These are phyloP conservation scores for Phylloscopus collybita DNA, from an alignment of 2,797 vertebrate species.

Conservation along the genomic window DNA sequence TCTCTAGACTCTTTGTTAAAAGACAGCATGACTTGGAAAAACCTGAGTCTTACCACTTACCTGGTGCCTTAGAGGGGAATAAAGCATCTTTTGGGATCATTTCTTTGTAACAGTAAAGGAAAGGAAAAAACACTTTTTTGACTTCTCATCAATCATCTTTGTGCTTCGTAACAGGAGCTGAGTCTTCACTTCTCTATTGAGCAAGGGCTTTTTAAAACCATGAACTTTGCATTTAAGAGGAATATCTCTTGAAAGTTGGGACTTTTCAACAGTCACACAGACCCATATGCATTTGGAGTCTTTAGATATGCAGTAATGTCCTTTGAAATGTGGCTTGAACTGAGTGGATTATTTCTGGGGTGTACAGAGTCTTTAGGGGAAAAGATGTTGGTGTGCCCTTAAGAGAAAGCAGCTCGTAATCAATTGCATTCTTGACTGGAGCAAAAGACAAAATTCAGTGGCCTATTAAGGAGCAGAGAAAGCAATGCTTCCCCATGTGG, in stretches of 20 bases:
- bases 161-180: neutral
- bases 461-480: neutral
- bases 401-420: neutral
- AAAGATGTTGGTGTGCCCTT: neutral
- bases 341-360: neutral
- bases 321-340: neutral
- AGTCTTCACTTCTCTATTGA: neutral
- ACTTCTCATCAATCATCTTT: neutral
- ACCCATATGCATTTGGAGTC: neutral
- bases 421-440: neutral
- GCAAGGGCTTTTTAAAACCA: neutral
- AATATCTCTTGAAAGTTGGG: neutral
- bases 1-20: neutral
- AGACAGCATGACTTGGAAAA: neutral
- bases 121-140: rapidly evolving
- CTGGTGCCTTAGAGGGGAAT: neutral
- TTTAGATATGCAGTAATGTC: neutral
- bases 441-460: neutral
- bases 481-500: neutral
- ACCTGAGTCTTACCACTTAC: neutral
- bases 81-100: neutral
- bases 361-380: neutral
- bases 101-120: neutral
- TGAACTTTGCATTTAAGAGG: neutral
- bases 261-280: neutral